These are phyloP conservation scores for Aphis craccivora DNA, from an alignment of 1,140 invertebrate species.

Conservation along the genomic window DNA sequence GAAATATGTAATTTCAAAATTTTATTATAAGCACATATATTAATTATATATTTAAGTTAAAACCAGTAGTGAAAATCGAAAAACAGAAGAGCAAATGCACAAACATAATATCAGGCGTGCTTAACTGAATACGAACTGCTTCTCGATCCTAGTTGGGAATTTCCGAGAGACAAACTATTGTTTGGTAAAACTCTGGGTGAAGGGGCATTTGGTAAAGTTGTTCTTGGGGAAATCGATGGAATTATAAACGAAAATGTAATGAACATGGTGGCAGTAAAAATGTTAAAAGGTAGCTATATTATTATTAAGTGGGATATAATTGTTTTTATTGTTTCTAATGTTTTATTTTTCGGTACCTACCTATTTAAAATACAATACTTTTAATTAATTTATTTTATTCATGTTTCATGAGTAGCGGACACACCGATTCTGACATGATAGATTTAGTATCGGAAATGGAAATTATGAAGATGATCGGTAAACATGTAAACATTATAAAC, in stretches of 20 bases:
- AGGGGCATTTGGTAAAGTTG: slow-evolving; percentile 94
- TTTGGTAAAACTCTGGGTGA: slow-evolving; percentile 88
- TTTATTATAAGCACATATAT: no score
- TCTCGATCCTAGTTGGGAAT: slow-evolving; percentile 90
- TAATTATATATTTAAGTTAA: slow-evolving; percentile 67
- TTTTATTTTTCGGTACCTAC: accelerated
- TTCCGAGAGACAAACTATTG: slow-evolving; percentile 77
- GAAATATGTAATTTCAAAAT: no score
- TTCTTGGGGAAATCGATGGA: slow-evolving; percentile 81
- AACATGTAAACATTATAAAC: slow-evolving; percentile 97
- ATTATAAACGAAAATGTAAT: slow-evolving; percentile 73
- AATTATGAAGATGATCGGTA: slow-evolving; percentile 98
- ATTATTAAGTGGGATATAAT: no score
- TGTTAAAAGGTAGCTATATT: slow-evolving; percentile 83
- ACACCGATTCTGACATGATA: slow-evolving; percentile 95
- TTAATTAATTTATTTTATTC: neutral
- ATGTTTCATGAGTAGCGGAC: slow-evolving; percentile 72
- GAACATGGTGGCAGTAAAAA: slow-evolving; percentile 94
- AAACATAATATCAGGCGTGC: slow-evolving; percentile 62
- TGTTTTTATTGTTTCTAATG: neutral
- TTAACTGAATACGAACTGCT: slow-evolving; percentile 95
- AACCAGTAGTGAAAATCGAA: slow-evolving; percentile 86
- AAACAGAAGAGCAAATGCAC: slow-evolving; percentile 73
- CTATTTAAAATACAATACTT: neutral
- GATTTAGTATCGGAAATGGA: slow-evolving; percentile 98